Percentiles rank a stretch among this genome's conserved stretches.
Conservation (phyloP, 1,140 invertebrate genomes). For the Drosophila cardini region DNA sequence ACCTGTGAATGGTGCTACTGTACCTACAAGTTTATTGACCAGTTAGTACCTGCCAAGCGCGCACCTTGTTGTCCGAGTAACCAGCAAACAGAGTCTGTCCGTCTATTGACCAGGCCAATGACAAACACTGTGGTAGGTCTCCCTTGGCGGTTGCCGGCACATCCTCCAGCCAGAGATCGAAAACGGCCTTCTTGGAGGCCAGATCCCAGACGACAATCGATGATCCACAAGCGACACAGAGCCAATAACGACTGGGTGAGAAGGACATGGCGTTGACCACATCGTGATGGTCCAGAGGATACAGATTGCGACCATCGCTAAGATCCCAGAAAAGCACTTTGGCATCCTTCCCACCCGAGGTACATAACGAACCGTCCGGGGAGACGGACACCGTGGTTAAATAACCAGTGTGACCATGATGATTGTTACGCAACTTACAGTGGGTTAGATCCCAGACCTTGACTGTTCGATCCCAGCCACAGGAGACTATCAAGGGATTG, state of each 20-base stretch:
- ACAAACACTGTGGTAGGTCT: constrained; percentile 97
- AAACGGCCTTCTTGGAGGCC: constrained; percentile 99
- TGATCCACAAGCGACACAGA: constrained; percentile 98
- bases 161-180: constrained; percentile 97
- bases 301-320: constrained; percentile 99
- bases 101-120: constrained; percentile 98
- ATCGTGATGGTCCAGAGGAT: constrained; percentile 98
- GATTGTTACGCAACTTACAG: constrained; percentile 99
- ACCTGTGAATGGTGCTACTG: background rate
- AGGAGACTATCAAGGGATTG: constrained; percentile 99
- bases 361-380: constrained; percentile 99
- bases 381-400: constrained; percentile 99
- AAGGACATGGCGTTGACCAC: constrained; percentile 99
- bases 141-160: constrained; percentile 90
- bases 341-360: constrained; percentile 99
- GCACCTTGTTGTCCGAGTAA: constrained; percentile 98
- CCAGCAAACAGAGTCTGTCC: constrained; percentile 99
- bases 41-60: constrained; percentile 96
- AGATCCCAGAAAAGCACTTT: constrained; percentile 99
- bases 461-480: constrained; percentile 98
- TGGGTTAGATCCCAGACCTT: constrained; percentile 99
- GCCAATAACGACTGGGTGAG: constrained; percentile 99
- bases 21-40: constrained; percentile 6
- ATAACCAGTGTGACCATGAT: constrained; percentile 97
- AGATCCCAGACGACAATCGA: constrained; percentile 99